Percentiles rank a stretch among this genome's conserved stretches.
These are phyloP conservation scores for Tarsius wallacei DNA, from an alignment of 2,797 vertebrate species.

Conservation along the genomic window DNA sequence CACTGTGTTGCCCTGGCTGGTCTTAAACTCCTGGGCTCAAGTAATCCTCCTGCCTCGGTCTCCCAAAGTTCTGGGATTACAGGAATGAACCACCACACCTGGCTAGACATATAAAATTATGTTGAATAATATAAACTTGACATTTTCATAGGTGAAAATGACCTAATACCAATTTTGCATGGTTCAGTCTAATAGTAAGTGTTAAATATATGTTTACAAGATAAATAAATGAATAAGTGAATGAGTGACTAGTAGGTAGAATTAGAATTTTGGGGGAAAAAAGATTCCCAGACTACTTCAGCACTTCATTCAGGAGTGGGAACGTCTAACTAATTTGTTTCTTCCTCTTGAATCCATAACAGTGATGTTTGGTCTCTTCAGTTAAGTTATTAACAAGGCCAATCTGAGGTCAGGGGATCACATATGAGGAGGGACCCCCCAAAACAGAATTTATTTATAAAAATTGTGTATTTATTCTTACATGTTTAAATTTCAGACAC, in stretches of 20 bases:
- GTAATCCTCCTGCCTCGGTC: too few species aligned
- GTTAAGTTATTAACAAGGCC: constrained; percentile 15
- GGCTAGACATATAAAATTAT: background rate
- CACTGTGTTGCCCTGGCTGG: too few species aligned
- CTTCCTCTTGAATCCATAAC: background rate
- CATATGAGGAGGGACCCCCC: too few species aligned
- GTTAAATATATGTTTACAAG: constrained; percentile 25
- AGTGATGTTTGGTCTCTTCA: constrained; percentile 36
- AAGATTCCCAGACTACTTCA: constrained; percentile 4
- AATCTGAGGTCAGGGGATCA: background rate
- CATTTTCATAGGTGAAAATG: constrained; percentile 49
- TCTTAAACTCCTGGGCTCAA: too few species aligned
- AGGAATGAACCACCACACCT: too few species aligned
- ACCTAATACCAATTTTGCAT: constrained; percentile 40
- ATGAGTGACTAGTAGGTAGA: constrained; percentile 19
- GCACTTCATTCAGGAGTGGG: background rate
- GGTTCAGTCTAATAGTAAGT: background rate
- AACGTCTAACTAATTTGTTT: constrained; percentile 5
- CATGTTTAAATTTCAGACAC: too few species aligned
- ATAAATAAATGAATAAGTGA: constrained; percentile 33
- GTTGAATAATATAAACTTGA: background rate
- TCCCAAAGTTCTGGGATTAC: too few species aligned
- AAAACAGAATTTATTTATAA: too few species aligned
- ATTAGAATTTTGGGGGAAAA: constrained; percentile 28
- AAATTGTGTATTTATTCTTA: too few species aligned